phyloP scores from a whole-genome alignment of 2,113 vertebrate genomes.

The Willisornis vidua region DNA sequence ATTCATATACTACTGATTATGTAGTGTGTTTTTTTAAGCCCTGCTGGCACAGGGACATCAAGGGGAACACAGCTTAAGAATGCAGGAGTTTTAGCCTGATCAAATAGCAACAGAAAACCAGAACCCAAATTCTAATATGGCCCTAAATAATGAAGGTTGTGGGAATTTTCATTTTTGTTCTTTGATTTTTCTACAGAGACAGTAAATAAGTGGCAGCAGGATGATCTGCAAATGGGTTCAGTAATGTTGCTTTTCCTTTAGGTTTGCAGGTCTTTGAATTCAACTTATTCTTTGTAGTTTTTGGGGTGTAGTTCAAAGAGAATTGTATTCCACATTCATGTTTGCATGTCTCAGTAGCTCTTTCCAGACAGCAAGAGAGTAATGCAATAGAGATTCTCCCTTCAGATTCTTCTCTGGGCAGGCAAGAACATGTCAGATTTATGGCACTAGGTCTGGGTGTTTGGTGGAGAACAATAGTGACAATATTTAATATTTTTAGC shows the following conservation, averaged over 20 bases:
- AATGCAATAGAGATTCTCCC: not conserved
- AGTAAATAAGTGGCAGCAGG: not conserved
- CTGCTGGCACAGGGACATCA: not conserved
- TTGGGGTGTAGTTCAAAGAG: conserved; percentile 21
- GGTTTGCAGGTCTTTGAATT: conserved; percentile 11
- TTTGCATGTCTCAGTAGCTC: conserved; percentile 30
- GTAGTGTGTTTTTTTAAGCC: not conserved
- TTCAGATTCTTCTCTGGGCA: not conserved
- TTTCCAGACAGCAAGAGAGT: conserved; percentile 15
- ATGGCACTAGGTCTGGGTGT: not conserved
- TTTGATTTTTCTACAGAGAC: not conserved
- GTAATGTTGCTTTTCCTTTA: not conserved
- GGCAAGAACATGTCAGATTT: not conserved
- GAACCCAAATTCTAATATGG: not conserved
- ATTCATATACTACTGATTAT: not conserved
- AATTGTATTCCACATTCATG: conserved; percentile 21
- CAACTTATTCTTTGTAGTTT: conserved; percentile 14
- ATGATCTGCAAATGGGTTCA: not conserved
- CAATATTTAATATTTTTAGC: not conserved
- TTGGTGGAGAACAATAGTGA: not conserved
- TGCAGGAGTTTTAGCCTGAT: not conserved
- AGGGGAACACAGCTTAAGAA: not conserved
- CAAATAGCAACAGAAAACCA: not conserved
- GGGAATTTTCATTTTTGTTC: not conserved
- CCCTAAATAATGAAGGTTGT: not conserved